Evolutionary conservation across 1,140 invertebrate genomes (phyloP).

Genomic region (Lerema accius): DNA sequence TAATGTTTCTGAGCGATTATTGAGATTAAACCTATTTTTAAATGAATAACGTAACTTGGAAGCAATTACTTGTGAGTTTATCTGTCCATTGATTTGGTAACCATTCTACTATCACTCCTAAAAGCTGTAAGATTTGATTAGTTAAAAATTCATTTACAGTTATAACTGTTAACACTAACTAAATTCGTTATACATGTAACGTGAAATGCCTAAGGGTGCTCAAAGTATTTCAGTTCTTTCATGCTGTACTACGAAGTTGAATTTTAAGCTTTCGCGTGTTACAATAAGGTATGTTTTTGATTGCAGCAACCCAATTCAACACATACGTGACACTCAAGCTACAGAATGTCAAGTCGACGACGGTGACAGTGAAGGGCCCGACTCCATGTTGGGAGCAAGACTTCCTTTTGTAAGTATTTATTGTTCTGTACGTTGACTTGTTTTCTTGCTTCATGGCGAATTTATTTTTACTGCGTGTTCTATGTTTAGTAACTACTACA

Average conservation of each 20-base stretch:
- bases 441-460: not conserved
- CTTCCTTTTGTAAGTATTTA: slow-evolving; percentile 97
- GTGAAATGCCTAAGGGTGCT: slow-evolving; percentile 12
- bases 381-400: slow-evolving; percentile 99
- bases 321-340: slow-evolving; percentile 98
- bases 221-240: slow-evolving; percentile 2
- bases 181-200: not conserved
- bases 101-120: no score
- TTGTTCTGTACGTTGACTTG: slow-evolving; percentile 38
- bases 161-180: no score
- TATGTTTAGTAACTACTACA: no score
- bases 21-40: no score
- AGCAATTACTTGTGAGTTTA: no score
- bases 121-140: no score
- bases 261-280: slow-evolving; percentile 4
- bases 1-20: no score
- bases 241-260: not conserved
- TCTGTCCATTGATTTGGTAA: no score
- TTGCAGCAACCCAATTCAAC: slow-evolving; percentile 90
- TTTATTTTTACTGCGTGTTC: not conserved
- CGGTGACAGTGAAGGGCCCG: slow-evolving; percentile 96
- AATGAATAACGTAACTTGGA: no score
- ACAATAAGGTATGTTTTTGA: slow-evolving; percentile 48
- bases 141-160: no score
- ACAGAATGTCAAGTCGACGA: slow-evolving; percentile 99